Evolutionary conservation across 2,797 vertebrate species (phyloP), one percentile per base, ranked within the genome.

Genomic region (Taenioides sp.): DNA sequence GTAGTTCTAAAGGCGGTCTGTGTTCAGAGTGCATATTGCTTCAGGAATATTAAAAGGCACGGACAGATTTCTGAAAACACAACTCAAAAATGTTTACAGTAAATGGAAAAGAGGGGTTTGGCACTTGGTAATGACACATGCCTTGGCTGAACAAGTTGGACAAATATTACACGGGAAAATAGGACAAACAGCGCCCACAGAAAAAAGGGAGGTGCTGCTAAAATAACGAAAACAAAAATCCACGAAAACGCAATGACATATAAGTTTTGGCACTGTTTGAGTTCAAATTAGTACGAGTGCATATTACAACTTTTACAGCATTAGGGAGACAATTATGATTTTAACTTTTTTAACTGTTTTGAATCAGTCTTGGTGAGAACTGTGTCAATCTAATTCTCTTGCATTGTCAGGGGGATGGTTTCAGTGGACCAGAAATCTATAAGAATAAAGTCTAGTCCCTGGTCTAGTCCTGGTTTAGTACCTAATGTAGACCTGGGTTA

Each of bases 1-100:
- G 78, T 84, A 75, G 77, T 80, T 77, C 59, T 66, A 23, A 77
- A 77, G 76, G 77, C 54, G 64, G 73, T 73, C 58, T 76, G 71
- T n/a, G 6, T 59, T 7, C 25, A 34, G 11, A 83, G 64, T 75
- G 66, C 64, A 70, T 65, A 69, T 60, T n/a, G 58, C 73, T 79
- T 73, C 9, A 43, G 10, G 49, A 47, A 64, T 70, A 65, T 25
- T 22, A 22, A 59, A 25, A 73, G 70, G 60, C 74, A 80, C 72
- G 61, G 61, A 60, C 62, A 60, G 37, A 71, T 28, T 72, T 62
- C 76, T 47, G 67, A 59, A 63, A 76, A 82, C 49, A 70, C 16
- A 14, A 80, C 43, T 70, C 7, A 55, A 55, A 55, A 23, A 23
- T 52, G 50, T 52, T 68, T 68, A 58, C 75, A 17, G 28, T 2